A percentile compares a stretch with the other conserved stretches of the same genome.
phyloP scores from a whole-genome alignment of 2,113 vertebrate species.

The Strix aluco region DNA sequence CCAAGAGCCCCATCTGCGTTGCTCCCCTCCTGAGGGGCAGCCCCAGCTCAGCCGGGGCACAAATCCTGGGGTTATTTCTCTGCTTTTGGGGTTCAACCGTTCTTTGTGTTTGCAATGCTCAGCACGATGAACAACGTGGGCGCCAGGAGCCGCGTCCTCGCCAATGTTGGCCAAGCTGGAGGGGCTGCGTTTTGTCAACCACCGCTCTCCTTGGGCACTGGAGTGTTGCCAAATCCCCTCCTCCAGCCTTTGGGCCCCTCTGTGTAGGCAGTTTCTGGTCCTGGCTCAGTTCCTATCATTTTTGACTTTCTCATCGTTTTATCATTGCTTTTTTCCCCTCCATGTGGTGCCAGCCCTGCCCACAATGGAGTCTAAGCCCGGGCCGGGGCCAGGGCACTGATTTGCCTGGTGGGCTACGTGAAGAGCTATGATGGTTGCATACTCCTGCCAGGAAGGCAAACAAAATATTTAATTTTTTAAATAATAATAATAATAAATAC shows the following conservation, averaged over 20 bases:
- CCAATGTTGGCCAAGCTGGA: neutral
- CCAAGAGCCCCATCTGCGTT: neutral
- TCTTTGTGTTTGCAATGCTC: neutral
- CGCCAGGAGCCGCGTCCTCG: too few species aligned
- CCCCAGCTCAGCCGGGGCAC: too few species aligned
- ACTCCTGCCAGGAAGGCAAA: neutral
- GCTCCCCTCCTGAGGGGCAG: neutral
- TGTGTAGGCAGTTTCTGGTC: accelerated
- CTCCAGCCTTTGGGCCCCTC: neutral
- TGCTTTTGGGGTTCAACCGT: neutral
- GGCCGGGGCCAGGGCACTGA: too few species aligned
- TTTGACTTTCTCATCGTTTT: neutral
- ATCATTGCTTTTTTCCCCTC: neutral
- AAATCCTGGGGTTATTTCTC: neutral
- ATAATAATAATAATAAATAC: neutral
- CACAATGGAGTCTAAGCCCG: neutral
- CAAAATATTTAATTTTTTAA: too few species aligned
- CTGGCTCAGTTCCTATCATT: neutral
- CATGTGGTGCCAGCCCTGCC: too few species aligned
- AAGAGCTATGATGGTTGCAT: neutral
- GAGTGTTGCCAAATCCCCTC: too few species aligned
- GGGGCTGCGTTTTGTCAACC: too few species aligned
- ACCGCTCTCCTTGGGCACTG: too few species aligned
- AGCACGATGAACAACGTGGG: accelerated
- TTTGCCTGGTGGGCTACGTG: neutral